These are phyloP conservation scores for Parotocinclus haroldoi DNA, from an alignment of 2,797 vertebrate species.

Conservation along the genomic window DNA sequence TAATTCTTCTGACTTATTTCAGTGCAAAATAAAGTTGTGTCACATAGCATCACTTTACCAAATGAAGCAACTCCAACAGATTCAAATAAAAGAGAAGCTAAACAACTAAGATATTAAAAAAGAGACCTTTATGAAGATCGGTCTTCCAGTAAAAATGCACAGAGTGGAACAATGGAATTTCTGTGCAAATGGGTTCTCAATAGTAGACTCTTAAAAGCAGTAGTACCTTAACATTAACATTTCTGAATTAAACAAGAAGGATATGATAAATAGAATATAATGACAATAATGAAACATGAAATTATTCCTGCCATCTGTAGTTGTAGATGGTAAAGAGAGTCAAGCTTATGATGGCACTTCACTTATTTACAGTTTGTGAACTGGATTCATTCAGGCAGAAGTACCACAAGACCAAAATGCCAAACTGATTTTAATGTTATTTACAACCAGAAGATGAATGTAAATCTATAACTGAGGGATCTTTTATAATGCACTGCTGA, in stretches of 20 bases:
- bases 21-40: conserved; percentile 85
- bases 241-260: conserved; percentile 25
- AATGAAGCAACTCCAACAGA: conserved; percentile 67
- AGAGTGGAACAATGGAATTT: conserved; percentile 40
- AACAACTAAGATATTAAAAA: conserved; percentile 27
- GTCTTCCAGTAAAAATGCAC: conserved; percentile 67
- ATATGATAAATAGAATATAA: conserved; percentile 27
- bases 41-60: conserved; percentile 56
- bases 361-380: conserved; percentile 49
- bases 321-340: conserved; percentile 34
- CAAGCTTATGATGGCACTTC: conserved; percentile 41
- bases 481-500: background rate
- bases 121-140: conserved; percentile 44
- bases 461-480: conserved; percentile 7
- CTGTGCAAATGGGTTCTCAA: conserved; percentile 48
- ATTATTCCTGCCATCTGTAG: conserved; percentile 28
- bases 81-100: conserved; percentile 54
- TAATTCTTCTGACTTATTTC: conserved; percentile 72
- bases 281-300: conserved; percentile 33
- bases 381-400: conserved; percentile 25
- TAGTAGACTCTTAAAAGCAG: conserved; percentile 47
- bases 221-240: conserved; percentile 49
- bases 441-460: background rate
- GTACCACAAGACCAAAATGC: conserved; percentile 1
- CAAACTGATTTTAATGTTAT: background rate